Percentiles rank a stretch among this genome's conserved stretches.
Evolutionary conservation across 2,797 vertebrate genomes (phyloP).

Genomic region (Sardinella longiceps): DNA sequence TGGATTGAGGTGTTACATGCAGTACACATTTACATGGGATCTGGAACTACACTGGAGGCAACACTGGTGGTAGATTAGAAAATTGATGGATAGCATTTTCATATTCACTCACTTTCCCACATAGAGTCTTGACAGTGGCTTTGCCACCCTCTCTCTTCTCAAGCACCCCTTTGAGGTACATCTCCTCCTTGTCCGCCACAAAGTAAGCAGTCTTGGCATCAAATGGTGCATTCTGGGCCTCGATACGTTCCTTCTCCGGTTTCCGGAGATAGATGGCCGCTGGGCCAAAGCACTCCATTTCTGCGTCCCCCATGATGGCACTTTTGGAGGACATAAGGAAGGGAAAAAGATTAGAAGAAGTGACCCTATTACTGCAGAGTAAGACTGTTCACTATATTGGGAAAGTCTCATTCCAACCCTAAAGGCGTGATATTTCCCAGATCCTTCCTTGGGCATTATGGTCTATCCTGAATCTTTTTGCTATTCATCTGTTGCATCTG

Average conservation of each 20-base stretch:
- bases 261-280: conserved; percentile 84
- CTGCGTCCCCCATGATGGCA: conserved; percentile 80
- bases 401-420: no score
- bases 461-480: no score
- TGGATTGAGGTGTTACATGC: no score
- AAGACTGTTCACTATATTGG: no score
- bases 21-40: background rate
- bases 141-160: conserved; percentile 82
- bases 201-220: conserved; percentile 85
- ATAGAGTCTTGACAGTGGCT: conserved; percentile 80
- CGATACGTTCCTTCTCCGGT: conserved; percentile 83
- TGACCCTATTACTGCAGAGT: no score
- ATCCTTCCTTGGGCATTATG: no score
- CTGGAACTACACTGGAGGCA: background rate
- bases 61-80: background rate
- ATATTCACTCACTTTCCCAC: conserved; percentile 72
- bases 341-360: no score
- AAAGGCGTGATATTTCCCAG: no score
- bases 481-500: no score
- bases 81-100: background rate
- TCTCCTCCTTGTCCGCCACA: conserved; percentile 76
- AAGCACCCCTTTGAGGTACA: conserved; percentile 83
- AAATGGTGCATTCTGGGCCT: conserved; percentile 85
- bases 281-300: conserved; percentile 83
- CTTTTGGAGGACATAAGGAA: conserved; percentile 30